These are phyloP conservation scores for Calameuta idolon DNA, from an alignment of 2,888 invertebrate species.

Conservation along the genomic window DNA sequence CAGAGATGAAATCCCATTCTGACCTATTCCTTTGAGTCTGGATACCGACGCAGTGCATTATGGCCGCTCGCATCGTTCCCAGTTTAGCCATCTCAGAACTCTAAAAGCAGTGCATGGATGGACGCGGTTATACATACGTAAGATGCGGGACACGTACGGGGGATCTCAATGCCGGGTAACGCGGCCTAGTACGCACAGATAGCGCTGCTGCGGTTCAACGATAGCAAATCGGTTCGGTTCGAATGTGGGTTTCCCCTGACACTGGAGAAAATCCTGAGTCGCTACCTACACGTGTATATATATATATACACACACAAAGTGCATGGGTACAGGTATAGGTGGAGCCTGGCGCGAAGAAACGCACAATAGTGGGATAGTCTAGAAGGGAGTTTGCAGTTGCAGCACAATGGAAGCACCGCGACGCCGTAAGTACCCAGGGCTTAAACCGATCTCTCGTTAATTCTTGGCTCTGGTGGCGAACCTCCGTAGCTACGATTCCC, in stretches of 20 bases:
- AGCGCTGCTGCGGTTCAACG: background rate
- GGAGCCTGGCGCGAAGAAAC: background rate
- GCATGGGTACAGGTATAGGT: background rate
- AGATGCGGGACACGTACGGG: background rate
- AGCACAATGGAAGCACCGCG: constrained; percentile 55
- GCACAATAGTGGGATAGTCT: background rate
- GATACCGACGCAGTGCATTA: constrained; percentile 60
- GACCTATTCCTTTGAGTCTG: constrained; percentile 64
- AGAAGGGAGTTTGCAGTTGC: constrained; percentile 42
- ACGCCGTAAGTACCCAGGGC: constrained; percentile 52
- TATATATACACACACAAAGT: background rate
- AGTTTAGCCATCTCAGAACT: constrained; percentile 23
- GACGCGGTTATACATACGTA: background rate
- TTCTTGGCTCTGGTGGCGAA: constrained; percentile 15
- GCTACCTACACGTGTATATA: background rate
- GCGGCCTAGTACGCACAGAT: background rate
- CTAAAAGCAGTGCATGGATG: background rate
- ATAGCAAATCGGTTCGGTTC: background rate
- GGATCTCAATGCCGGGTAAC: background rate
- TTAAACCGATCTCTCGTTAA: constrained; percentile 29
- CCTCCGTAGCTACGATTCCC: constrained; percentile 12
- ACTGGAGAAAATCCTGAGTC: background rate
- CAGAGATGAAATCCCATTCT: constrained; percentile 59
- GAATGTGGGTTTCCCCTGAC: background rate
- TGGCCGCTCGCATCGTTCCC: constrained; percentile 56